Conservation (phyloP, 2,888 invertebrate genomes). For the Dione juno region DNA sequence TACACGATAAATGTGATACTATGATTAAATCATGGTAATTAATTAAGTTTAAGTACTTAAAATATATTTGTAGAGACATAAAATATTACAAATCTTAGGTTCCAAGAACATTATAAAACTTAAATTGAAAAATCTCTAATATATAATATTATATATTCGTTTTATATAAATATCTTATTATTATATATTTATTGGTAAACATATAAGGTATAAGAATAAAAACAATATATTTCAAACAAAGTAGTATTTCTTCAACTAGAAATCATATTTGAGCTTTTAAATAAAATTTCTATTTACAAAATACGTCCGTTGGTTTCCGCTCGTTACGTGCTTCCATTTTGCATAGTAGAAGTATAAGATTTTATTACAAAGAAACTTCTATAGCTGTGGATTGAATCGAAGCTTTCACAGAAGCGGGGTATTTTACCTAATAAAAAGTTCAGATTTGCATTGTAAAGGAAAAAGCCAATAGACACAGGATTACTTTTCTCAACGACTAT, state of each 20-base stretch:
- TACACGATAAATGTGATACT: too few species aligned
- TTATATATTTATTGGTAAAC: too few species aligned
- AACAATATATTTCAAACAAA: too few species aligned
- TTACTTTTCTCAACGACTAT: not conserved
- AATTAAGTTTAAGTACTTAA: too few species aligned
- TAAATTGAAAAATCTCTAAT: too few species aligned
- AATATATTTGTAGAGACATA: too few species aligned
- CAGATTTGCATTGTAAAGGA: slow-evolving; percentile 50
- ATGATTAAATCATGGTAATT: too few species aligned
- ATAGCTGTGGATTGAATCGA: slow-evolving; percentile 58
- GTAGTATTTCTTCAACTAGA: not conserved
- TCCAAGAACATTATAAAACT: too few species aligned
- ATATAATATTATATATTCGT: too few species aligned
- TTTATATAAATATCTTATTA: too few species aligned
- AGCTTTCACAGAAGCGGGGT: slow-evolving; percentile 53
- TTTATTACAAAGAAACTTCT: slow-evolving; percentile 64
- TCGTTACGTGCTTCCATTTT: slow-evolving; percentile 56
- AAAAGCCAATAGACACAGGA: slow-evolving; percentile 6
- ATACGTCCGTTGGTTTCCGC: slow-evolving; percentile 50
- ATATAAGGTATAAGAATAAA: too few species aligned
- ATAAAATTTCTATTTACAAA: slow-evolving; percentile 46
- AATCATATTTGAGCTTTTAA: not conserved
- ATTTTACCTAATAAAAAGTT: slow-evolving; percentile 57
- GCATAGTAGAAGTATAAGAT: slow-evolving; percentile 72
- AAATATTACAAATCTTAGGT: too few species aligned